phyloP scores from a whole-genome alignment of 2,888 invertebrate species.

The Entomobrya multifasciata region DNA sequence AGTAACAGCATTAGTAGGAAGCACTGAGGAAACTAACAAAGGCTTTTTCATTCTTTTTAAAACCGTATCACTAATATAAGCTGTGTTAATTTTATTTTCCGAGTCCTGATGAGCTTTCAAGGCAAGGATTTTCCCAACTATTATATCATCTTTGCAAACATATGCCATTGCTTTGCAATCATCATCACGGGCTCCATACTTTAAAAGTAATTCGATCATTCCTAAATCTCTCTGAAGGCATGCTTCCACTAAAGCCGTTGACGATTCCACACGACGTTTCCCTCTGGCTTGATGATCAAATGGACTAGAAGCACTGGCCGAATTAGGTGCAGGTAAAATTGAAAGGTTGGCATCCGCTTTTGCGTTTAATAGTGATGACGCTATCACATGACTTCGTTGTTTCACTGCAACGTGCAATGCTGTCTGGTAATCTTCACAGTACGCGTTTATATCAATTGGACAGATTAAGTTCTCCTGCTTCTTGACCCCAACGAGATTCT shows the following conservation, averaged over 20 bases:
- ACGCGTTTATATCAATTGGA: constrained; percentile 88
- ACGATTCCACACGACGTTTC: constrained; percentile 64
- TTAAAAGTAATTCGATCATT: constrained; percentile 89
- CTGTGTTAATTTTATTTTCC: constrained; percentile 93
- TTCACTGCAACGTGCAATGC: constrained; percentile 91
- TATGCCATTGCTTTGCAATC: constrained; percentile 92
- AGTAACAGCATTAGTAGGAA: constrained; percentile 80
- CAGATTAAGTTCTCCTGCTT: constrained; percentile 83
- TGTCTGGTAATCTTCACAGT: constrained; percentile 90
- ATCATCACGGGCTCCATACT: constrained; percentile 93
- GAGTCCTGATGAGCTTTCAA: constrained; percentile 93
- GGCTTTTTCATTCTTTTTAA: constrained; percentile 76
- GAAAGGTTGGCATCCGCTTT: constrained; percentile 88
- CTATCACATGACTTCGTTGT: constrained; percentile 88
- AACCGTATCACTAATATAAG: constrained; percentile 74
- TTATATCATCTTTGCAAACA: constrained; percentile 87
- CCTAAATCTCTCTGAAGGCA: constrained; percentile 86
- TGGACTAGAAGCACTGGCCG: constrained; percentile 55
- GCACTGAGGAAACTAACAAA: constrained; percentile 74
- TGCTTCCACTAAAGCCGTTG: constrained; percentile 86
- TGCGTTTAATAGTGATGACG: constrained; percentile 84
- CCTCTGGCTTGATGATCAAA: constrained; percentile 71
- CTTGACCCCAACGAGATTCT: constrained; percentile 75
- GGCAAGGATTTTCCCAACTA: constrained; percentile 91
- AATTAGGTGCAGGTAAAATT: constrained; percentile 82